A percentile compares a stretch with the other conserved stretches of the same genome.
Evolutionary conservation across 2,113 vertebrate genomes (phyloP).

Genomic region (Barnardius zonarius): DNA sequence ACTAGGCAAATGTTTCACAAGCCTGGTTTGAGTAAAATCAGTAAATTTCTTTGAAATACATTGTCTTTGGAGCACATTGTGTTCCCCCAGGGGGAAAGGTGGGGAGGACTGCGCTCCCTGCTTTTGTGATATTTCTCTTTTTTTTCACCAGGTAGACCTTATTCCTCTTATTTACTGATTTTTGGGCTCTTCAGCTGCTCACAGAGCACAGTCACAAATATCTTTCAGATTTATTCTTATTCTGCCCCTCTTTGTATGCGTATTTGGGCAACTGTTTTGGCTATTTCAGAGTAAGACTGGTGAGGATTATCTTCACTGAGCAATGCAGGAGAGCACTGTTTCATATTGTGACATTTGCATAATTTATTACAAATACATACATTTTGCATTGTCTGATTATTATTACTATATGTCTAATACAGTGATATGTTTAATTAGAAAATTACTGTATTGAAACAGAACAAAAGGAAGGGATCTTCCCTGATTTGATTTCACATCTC

Average conservation of each 20-base stretch:
- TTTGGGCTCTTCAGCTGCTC: background rate
- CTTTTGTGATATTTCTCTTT: background rate
- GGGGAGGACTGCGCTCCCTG: background rate
- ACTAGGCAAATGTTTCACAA: background rate
- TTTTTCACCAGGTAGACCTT: background rate
- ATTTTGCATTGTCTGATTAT: background rate
- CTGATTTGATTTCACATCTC: background rate
- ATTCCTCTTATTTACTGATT: accelerated
- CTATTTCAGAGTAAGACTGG: background rate
- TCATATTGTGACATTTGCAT: accelerated
- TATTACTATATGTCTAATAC: background rate
- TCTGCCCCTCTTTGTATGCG: background rate
- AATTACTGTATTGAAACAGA: background rate
- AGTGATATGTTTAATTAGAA: background rate
- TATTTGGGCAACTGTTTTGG: background rate
- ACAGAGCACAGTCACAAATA: background rate
- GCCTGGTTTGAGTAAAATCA: background rate
- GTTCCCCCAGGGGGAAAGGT: accelerated
- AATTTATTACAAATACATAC: background rate
- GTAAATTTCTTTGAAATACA: background rate
- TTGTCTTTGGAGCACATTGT: background rate
- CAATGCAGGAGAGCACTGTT: background rate
- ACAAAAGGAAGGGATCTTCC: background rate
- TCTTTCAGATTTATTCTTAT: background rate
- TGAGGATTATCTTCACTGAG: background rate